Evolutionary conservation across 2,888 invertebrate genomes (phyloP).

Genomic region (Noctua pronuba): DNA sequence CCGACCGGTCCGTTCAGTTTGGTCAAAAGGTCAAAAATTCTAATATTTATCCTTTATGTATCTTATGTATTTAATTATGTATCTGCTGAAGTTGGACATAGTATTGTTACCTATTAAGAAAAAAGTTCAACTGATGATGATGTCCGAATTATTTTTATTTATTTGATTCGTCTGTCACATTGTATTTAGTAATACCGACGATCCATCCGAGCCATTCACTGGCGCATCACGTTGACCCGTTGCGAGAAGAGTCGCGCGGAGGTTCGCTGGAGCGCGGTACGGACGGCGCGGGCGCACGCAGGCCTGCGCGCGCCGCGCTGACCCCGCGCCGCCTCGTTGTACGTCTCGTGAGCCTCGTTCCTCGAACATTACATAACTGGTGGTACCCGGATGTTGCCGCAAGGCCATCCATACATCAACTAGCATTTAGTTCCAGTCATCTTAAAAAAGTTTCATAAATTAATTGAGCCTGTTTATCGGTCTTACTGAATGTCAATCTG

Average conservation of each 20-base stretch:
- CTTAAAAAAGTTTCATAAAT: constrained; percentile 47
- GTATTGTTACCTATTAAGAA: not conserved
- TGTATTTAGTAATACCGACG: not conserved
- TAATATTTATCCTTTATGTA: not conserved
- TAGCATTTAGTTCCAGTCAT: constrained; percentile 73
- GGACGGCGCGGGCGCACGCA: constrained; percentile 13
- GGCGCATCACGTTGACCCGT: constrained; percentile 43
- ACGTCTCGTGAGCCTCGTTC: constrained; percentile 67
- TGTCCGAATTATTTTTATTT: not conserved
- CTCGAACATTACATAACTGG: constrained; percentile 80
- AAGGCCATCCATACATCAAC: constrained; percentile 80
- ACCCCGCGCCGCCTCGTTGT: constrained; percentile 51
- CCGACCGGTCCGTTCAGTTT: not conserved
- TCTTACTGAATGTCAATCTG: constrained; percentile 10
- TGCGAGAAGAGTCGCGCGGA: constrained; percentile 15
- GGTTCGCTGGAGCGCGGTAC: constrained; percentile 13
- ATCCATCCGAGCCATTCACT: constrained; percentile 19
- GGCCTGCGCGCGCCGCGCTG: constrained; percentile 44
- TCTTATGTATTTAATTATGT: not conserved
- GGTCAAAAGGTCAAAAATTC: not conserved
- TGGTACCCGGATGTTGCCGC: constrained; percentile 84
- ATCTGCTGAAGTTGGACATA: not conserved
- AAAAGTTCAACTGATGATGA: not conserved
- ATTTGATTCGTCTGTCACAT: not conserved
- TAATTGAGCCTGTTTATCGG: constrained; percentile 22